A percentile compares a stretch with the other conserved stretches of the same genome.
phyloP scores from a whole-genome alignment of 1,140 invertebrate genomes.

The Phymastichus coffea region DNA sequence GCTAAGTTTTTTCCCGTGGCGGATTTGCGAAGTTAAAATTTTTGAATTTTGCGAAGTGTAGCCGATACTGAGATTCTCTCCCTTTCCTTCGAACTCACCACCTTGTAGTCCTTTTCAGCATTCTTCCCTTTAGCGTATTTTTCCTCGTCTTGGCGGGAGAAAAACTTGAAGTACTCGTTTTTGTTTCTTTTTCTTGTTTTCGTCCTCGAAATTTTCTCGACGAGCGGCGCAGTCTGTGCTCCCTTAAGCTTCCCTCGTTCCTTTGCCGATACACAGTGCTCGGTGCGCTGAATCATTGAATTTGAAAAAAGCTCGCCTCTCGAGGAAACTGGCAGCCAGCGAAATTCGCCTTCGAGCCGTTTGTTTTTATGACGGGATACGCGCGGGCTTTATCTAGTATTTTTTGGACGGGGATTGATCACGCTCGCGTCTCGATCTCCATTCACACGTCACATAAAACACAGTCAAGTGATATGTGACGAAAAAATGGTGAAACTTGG shows the following conservation, averaged over 20 bases:
- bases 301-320: slow-evolving; percentile 3
- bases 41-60: slow-evolving; percentile 9
- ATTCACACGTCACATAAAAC: too few species aligned
- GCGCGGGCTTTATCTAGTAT: neutral
- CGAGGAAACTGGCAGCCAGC: neutral
- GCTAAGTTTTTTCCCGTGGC: too few species aligned
- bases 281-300: slow-evolving; percentile 4
- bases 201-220: neutral
- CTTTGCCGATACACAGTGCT: neutral
- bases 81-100: neutral
- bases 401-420: neutral
- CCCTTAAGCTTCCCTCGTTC: too few species aligned
- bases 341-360: neutral
- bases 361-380: neutral
- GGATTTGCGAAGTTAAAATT: too few species aligned
- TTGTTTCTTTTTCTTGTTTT: neutral
- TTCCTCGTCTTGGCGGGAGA: neutral
- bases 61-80: neutral
- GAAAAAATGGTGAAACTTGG: too few species aligned
- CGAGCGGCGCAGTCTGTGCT: too few species aligned
- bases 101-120: neutral
- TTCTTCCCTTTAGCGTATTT: neutral
- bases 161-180: neutral
- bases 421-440: neutral
- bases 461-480: too few species aligned